Evolutionary conservation across 2,797 vertebrate species (phyloP), one percentile per base, ranked within the genome.

Genomic region (Pteropus rufus): DNA sequence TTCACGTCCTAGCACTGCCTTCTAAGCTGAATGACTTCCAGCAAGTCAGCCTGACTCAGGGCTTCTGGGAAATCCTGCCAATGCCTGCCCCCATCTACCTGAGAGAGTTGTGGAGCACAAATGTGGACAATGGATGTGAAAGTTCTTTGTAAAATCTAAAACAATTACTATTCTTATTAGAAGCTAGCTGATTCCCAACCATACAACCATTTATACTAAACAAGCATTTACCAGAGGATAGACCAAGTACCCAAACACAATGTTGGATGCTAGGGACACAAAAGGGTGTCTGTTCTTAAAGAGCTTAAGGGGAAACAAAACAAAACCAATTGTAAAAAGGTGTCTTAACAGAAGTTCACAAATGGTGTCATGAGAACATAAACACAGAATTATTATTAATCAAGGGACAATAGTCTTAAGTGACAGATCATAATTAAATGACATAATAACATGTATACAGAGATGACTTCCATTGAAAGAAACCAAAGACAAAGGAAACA

Each of bases 401-500:
- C 62, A 76, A 94, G 67, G 24, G 31, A 76, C 31, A 89, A 83
- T 39, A 80, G 10, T 64, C 31, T 64, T 81, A 87, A 90, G 52
- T 72, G n/a, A 90, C n/a, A 84, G 31, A 93, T 93, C 16, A 80
- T 9, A 91, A 79, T 69, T 77, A 90, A 96, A 67, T 72, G 69
- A 67, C 19, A n/a, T 19, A 95, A 75, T 19, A 39, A 80, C 67
- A 73, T 36, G 24, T 67, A 56, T 39, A 91, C 3, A 82, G 46
- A 80, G 64, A 69, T 82, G 34, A 76, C 58, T 81, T 90, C 72
- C 62, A 24, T 3, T 69, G 31, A 88, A 94, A 72, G 79, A 94
- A 93, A 67, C 41, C 31, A 90, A 81, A 95, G 84, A 70, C 31
- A 92, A 88, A 91, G 29, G 21, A 94, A 93, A 88, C n/a, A 95